These are phyloP conservation scores for Aphrophora alni DNA, from an alignment of 2,888 invertebrate genomes.

Conservation along the genomic window DNA sequence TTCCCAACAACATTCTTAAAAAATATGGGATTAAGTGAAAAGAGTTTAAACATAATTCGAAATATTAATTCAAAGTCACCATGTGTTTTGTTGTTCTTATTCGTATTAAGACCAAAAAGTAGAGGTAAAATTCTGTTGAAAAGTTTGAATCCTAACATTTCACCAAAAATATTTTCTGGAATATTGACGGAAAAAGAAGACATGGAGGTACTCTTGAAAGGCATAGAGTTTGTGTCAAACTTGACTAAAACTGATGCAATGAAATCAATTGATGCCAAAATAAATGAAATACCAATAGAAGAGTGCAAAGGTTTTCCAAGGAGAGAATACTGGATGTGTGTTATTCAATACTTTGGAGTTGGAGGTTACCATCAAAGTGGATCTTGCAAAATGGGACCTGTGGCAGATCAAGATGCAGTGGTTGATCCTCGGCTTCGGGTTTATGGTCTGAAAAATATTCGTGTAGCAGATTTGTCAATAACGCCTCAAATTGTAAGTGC, in stretches of 20 bases:
- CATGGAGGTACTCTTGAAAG: not conserved
- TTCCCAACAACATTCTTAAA: not conserved
- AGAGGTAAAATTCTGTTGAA: conserved; percentile 15
- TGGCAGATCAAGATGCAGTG: conserved; percentile 56
- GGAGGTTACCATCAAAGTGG: conserved; percentile 72
- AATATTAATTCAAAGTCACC: not conserved
- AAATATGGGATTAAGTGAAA: not conserved
- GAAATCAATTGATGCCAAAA: not conserved
- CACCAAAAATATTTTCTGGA: conserved; percentile 19
- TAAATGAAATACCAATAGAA: not conserved
- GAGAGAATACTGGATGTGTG: conserved; percentile 64
- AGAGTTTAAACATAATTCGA: not conserved
- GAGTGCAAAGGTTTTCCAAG: conserved; percentile 16
- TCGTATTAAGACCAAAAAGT: conserved; percentile 21
- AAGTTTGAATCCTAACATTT: not conserved
- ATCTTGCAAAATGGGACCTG: conserved; percentile 70
- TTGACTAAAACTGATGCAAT: conserved; percentile 11
- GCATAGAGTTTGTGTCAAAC: conserved; percentile 11
- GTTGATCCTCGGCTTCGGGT: conserved; percentile 62
- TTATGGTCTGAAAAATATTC: conserved; percentile 62
- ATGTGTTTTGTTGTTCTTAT: not conserved
- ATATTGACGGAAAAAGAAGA: conserved; percentile 13
- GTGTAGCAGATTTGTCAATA: conserved; percentile 62
- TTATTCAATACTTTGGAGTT: conserved; percentile 61
- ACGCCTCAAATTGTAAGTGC: conserved; percentile 64